Base-by-base conservation (phyloP, 2,113 vertebrate genomes). In the Anser brachyrhynchus region DNA sequence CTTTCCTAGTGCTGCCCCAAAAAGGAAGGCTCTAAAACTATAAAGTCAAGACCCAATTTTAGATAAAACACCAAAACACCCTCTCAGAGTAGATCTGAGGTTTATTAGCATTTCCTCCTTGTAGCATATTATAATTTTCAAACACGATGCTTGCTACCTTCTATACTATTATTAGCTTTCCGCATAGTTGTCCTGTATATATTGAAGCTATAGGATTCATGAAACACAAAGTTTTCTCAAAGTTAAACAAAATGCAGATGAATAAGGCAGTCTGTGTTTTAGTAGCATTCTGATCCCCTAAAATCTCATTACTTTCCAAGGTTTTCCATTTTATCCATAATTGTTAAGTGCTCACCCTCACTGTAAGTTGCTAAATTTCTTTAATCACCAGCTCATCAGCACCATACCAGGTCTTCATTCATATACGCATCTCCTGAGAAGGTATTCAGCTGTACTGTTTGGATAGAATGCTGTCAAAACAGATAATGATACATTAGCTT, bases 1-100 rank as follows among this genome's bases (percentile, higher is more conserved):
- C 11, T 49, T 75, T n/a, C n/a, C n/a, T 11, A 18, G 44, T 33
- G 29, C 51, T 84, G 29, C 9, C 22, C 11, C 0, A 0, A 62
- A 13, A 39, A 66, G 44, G 2, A 21, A 64, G 29, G 23, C 55
- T 79, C 20, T 20, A 29, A 65, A 74, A 29, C 15, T 12, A 22
- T 28, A 29, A 64, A 39, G 33, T 25, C 19, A 37, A 69, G 33
- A 89, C 15, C 37, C 20, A 23, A 66, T 93, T 90, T 51, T 12
- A 80, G 73, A 61, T 33, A 4, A 85, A 83, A 39, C n/a, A 37
- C 16, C 26, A 4, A 85, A 83, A 39, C n/a, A 37, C 16, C 26
- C 25, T 25, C 25, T 55, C 44, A 31, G 46, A 51, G 13, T 28
- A 87, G 52, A 75, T 25, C 12, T 57, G 11, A 29, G 59, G n/a